Percentiles rank a stretch among this genome's conserved stretches.
These are phyloP conservation scores for Watsonalla binaria DNA, from an alignment of 2,888 invertebrate genomes.

Conservation along the genomic window DNA sequence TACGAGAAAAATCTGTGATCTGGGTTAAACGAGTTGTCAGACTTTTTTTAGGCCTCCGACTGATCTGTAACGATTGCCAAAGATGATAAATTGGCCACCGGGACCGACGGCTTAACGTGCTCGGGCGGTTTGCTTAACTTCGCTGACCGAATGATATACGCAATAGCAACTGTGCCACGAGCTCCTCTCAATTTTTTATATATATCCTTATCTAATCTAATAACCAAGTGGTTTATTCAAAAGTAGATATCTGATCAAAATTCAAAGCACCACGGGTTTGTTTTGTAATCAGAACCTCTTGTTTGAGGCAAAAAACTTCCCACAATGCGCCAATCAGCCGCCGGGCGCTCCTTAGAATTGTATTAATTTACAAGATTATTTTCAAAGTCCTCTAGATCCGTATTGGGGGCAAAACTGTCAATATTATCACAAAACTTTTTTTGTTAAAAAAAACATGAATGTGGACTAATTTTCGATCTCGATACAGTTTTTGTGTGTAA, in stretches of 20 bases:
- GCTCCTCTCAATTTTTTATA: too few species aligned
- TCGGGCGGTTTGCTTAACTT: too few species aligned
- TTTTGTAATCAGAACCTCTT: slow-evolving; percentile 50
- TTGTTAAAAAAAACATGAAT: slow-evolving; percentile 46
- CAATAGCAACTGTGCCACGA: too few species aligned
- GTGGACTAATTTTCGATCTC: slow-evolving; percentile 75
- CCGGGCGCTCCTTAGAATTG: slow-evolving; percentile 50
- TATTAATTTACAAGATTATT: slow-evolving; percentile 76
- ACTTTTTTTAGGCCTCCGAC: too few species aligned
- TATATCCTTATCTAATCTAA: too few species aligned
- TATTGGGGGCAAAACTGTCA: slow-evolving; percentile 66
- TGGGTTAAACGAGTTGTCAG: too few species aligned
- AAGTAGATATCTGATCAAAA: slow-evolving; percentile 26
- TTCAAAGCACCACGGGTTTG: slow-evolving; percentile 40
- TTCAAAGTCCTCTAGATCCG: slow-evolving; percentile 61
- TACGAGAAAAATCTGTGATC: too few species aligned
- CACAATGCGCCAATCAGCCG: slow-evolving; percentile 71
- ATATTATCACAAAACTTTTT: slow-evolving; percentile 73
- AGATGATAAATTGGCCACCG: too few species aligned
- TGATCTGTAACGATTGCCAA: too few species aligned
- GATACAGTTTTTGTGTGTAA: slow-evolving; percentile 69
- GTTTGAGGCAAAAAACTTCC: slow-evolving; percentile 51
- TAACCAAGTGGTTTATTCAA: too few species aligned
- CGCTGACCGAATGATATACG: too few species aligned
- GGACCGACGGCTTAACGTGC: too few species aligned